Evolutionary conservation across 2,888 invertebrate genomes (phyloP), one percentile per base, ranked within the genome.

Genomic region (Rhopalosiphum nymphaeae): DNA sequence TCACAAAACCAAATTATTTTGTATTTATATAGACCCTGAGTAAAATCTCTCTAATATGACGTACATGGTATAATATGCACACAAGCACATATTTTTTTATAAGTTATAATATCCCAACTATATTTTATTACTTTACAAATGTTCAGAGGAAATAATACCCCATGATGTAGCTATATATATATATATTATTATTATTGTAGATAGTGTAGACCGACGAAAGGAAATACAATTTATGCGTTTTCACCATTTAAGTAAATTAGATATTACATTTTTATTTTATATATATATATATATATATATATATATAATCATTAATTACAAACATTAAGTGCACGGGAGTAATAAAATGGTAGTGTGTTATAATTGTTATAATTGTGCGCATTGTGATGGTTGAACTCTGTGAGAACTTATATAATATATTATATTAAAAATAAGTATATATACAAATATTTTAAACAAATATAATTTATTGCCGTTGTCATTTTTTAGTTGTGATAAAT

Each of bases 301-400:
- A 67, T 13, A n/a, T 16, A 36, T 36, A 78, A 78, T 9, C 36
- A 36, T 78, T 78, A 78, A 21, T 78, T 42, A 78, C 36, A 36
- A 78, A 78, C 36, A 78, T 78, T 78, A 36, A 78, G 44, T 42
- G 56, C 42, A 42, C 42, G 2, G 89, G 5, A 42, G 42, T 42
- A 89, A 89, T 57, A 89, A 89, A 89, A 89, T 36, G 16, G 25
- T 42, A 42, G n/a, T 57, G 89, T 88, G 36, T 56, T 42, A 89
- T 88, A 21, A 88, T 88, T 16, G 49, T 53, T 53, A 16, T 53
- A 53, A 25, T 56, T 88, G 49, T 11, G 16, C 10, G 36, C 21
- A 42, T 89, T 36, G 36, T 49, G 42, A 53, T 88, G 42, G 85
- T 85, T 44, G 78, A 78, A 87, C 7, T 11, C 25, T 89, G n/a